Evolutionary conservation across 1,140 invertebrate species (phyloP), one percentile per base, ranked within the genome.

Genomic region (Apis mellifera): DNA sequence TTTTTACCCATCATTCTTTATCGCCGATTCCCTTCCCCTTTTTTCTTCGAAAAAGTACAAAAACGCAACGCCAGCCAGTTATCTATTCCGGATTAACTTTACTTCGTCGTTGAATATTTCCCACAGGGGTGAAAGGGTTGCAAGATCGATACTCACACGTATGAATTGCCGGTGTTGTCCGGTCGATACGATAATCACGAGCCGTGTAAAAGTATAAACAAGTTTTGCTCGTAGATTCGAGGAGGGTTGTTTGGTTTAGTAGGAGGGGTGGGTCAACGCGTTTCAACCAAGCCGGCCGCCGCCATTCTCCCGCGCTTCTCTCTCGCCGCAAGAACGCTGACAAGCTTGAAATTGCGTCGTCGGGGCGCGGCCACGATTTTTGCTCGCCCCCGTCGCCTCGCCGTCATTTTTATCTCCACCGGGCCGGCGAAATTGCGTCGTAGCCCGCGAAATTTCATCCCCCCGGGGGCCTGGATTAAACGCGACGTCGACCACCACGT

Each of bases 31-130:
- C 42, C 26, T 68, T 48, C 8, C 15, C 21, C 21, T 21, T 19
- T 23, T 52, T 42, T 42, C 17, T 57, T 9, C 42, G 7, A 26
- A 42, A 42, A 42, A 42, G 7, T 4, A 42, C 5, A 42, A 42
- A 42, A 42, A 26, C 75, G 68, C 59, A 55, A 15, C 60, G 55
- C 17, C 55, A 32, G 65, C 48, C 66, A 66, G 68, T 62, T 70
- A 54, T 72, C 86, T 86, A 87, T 86, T 84, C 85, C 74, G 86
- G 86, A 87, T 87, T 86, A 87, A 84, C 78, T 32, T 90, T 90
- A 89, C 85, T 90, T 89, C 78, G 69, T 68, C 83, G 83, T 82
- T 88, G 86, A 86, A 84, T 90, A 90, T 90, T 90, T 90, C 89
- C 89, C 89, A 89, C 82, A 88, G 89, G 89, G 86, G 85, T 84